Evolutionary conservation across 92 coral and sea anemone genomes (phyloP).

Genomic region (Porites cylindrica): DNA sequence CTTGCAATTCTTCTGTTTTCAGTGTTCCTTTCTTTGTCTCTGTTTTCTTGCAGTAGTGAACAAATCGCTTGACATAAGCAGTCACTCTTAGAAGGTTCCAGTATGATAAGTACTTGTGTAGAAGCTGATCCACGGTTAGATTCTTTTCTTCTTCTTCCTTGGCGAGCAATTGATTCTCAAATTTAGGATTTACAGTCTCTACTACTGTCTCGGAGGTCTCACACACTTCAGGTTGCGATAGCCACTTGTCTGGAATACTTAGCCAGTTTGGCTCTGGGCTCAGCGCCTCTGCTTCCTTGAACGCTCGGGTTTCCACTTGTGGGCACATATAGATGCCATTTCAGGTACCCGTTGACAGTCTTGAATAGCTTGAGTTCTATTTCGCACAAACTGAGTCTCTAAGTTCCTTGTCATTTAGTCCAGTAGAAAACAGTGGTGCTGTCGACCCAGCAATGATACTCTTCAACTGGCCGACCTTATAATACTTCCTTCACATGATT

Average conservation of each 20-base stretch:
- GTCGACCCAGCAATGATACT: constrained; percentile 44
- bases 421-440: constrained; percentile 62
- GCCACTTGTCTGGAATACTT: constrained; percentile 7
- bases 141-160: constrained; percentile 48
- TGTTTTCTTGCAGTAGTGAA: constrained; percentile 43
- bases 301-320: constrained; percentile 47
- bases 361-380: constrained; percentile 29
- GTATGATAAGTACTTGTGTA: constrained; percentile 30
- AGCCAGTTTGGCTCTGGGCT: constrained; percentile 55
- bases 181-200: constrained; percentile 45
- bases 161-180: constrained; percentile 60
- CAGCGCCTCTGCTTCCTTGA: constrained; percentile 29
- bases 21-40: constrained; percentile 50
- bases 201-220: constrained; percentile 19
- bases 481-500: too few species aligned
- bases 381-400: too few species aligned
- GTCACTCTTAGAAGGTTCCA: constrained; percentile 67
- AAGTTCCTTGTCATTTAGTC: not conserved
- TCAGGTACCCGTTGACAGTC: constrained; percentile 31
- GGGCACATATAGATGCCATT: constrained; percentile 7
- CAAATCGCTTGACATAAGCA: constrained; percentile 59
- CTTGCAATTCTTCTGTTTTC: constrained; percentile 36
- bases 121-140: constrained; percentile 11
- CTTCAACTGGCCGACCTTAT: too few species aligned
- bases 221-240: too few species aligned